Base-by-base conservation (phyloP, 1,140 invertebrate genomes). In the Pogonognathellus flavescens region DNA sequence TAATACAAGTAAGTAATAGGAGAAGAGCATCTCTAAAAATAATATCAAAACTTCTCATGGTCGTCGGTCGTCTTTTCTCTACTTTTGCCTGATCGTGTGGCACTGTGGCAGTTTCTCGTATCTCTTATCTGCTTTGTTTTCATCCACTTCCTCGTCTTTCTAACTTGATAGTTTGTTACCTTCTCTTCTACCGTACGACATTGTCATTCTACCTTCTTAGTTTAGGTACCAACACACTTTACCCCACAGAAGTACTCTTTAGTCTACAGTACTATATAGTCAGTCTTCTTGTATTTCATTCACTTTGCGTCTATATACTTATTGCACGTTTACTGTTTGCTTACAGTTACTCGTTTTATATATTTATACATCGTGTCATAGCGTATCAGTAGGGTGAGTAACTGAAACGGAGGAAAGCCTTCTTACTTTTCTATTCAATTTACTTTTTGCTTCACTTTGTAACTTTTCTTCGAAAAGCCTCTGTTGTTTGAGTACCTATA, bases 381-480 rank as follows among this genome's bases (percentile, higher is more conserved):
- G 31, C 31, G 6, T 41, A 41, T 41, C 31, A 41, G 31, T 1
- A 41, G 31, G 31, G 53, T 57, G n/a, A 57, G 53, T 57, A 57
- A 57, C 53, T 13, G 11, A 57, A 9, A 76, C 8, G 41, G 70
- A 76, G 70, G 31, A 76, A 76, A 76, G 70, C 31, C 22, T 76
- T 76, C n/a, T 76, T 57, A 57, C 53, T 57, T 50, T 31, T 76
- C 70, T 76, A 76, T 76, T 76, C 41, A 76, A 76, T 76, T 76
- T 76, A 76, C 70, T 76, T 76, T 76, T 76, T 31, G n/a, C n/a
- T 41, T 76, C 70, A 76, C 22, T 76, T 76, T 76, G 70, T 50
- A 76, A 76, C 70, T 76, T 76, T 50, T 76, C 4, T 25, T 76
- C 22, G 31, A 76, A 50, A n/a, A 76, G 31, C 31, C 70, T 76